A percentile compares a stretch with the other conserved stretches of the same genome.
phyloP scores from a whole-genome alignment of 2,888 invertebrate species.

The Chrysomela aeneicollis region DNA sequence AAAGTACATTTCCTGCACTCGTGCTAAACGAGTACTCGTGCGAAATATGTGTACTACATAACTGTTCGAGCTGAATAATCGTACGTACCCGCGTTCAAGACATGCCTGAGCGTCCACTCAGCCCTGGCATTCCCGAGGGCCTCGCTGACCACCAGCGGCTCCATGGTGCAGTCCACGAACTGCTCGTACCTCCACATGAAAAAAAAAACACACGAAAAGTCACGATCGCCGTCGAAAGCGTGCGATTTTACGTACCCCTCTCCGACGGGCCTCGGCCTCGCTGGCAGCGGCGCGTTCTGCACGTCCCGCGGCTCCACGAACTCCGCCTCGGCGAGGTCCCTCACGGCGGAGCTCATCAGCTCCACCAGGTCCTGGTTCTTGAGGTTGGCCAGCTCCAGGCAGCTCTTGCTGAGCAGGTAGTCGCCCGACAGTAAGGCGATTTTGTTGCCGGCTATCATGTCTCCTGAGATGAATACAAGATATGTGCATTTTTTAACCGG shows the following conservation, averaged over 20 bases:
- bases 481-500: background rate
- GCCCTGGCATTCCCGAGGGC: constrained; percentile 72
- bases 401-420: constrained; percentile 88
- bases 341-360: constrained; percentile 86
- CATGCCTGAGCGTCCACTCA: constrained; percentile 84
- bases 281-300: constrained; percentile 85
- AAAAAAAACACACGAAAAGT: no score
- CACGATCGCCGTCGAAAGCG: background rate
- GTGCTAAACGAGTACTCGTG: background rate
- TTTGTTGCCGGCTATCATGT: constrained; percentile 95
- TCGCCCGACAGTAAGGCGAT: constrained; percentile 91
- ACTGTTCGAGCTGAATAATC: no score
- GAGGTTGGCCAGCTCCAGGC: constrained; percentile 84
- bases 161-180: constrained; percentile 51
- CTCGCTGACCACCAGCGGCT: constrained; percentile 57
- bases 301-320: constrained; percentile 85
- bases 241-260: constrained; percentile 37
- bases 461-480: constrained; percentile 64
- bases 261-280: constrained; percentile 64
- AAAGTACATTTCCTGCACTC: no score
- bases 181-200: constrained; percentile 49
- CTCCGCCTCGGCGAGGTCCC: constrained; percentile 90
- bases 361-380: constrained; percentile 85
- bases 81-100: constrained; percentile 74
- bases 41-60: no score